Conservation (phyloP, 30 jellyfish, hydroid and myxozoan species). For the Catostylus mosaicus region DNA sequence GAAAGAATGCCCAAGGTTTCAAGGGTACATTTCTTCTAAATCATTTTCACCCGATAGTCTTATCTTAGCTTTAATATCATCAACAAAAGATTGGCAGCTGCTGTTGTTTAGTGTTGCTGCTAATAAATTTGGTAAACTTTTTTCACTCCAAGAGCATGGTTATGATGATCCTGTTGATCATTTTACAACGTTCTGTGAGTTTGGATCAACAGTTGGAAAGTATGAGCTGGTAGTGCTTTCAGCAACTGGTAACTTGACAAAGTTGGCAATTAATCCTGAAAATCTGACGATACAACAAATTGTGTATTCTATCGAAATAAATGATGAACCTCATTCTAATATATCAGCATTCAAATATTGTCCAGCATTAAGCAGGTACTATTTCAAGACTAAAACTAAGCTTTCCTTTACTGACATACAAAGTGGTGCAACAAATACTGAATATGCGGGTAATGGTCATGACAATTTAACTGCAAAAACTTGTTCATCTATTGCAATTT, state of each 20-base stretch:
- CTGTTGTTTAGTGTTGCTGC: slow-evolving; percentile 17
- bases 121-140: slow-evolving; percentile 16
- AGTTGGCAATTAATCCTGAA: slow-evolving; percentile 22
- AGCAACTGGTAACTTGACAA: slow-evolving; percentile 15
- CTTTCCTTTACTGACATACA: slow-evolving; percentile 13
- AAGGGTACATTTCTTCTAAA: slow-evolving; percentile 56
- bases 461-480: not conserved
- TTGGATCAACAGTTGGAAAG: slow-evolving; percentile 6
- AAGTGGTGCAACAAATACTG: slow-evolving; percentile 6
- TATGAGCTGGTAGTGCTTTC: slow-evolving; percentile 46
- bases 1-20: slow-evolving; percentile 41
- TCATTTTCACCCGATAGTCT: slow-evolving; percentile 47
- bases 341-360: slow-evolving; percentile 32
- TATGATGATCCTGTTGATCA: slow-evolving; percentile 47
- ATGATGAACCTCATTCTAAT: not conserved
- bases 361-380: slow-evolving; percentile 24
- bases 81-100: slow-evolving; percentile 46
- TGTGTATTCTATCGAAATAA: not conserved
- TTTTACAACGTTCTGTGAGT: slow-evolving; percentile 41
- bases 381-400: not conserved
- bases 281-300: not conserved
- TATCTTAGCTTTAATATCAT: slow-evolving; percentile 38
- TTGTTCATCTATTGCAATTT: slow-evolving; percentile 24
- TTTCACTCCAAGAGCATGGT: slow-evolving; percentile 5
- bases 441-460: not conserved